Conservation (phyloP, 1,140 invertebrate genomes). For the Tachypleus tridentatus region DNA sequence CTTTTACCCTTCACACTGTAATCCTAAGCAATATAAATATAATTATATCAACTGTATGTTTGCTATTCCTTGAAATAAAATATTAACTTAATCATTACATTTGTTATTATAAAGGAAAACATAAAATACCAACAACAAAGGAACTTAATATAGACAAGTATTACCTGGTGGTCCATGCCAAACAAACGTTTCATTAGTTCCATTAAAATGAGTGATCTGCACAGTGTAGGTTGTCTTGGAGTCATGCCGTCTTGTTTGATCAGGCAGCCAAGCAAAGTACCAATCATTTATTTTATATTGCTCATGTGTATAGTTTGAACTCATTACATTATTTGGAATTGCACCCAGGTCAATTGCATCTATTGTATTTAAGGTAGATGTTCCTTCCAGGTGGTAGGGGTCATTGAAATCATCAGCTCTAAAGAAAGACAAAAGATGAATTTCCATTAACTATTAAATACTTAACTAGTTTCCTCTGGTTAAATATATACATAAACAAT, state of each 20-base stretch:
- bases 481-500: too few relatives aligned
- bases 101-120: background rate
- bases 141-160: conserved; percentile 7
- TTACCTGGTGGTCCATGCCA: conserved; percentile 78
- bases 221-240: conserved; percentile 72
- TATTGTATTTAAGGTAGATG: conserved; percentile 76
- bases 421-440: conserved; percentile 4
- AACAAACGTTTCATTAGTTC: conserved; percentile 89
- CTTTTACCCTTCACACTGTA: too few relatives aligned
- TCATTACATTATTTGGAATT: conserved; percentile 54
- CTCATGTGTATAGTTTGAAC: conserved; percentile 78
- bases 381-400: conserved; percentile 79
- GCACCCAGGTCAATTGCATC: conserved; percentile 58
- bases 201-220: conserved; percentile 83
- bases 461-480: too few relatives aligned
- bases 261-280: conserved; percentile 71
- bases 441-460: background rate
- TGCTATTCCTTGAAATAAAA: too few relatives aligned
- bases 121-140: conserved; percentile 15
- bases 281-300: conserved; percentile 88
- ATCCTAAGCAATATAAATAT: too few relatives aligned
- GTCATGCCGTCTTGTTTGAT: conserved; percentile 61
- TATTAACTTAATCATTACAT: too few relatives aligned
- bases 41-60: too few relatives aligned
- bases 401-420: conserved; percentile 87